A percentile compares a stretch with the other conserved stretches of the same genome.
phyloP scores from a whole-genome alignment of 2,113 vertebrate species.

The Coptodon rendalli region DNA sequence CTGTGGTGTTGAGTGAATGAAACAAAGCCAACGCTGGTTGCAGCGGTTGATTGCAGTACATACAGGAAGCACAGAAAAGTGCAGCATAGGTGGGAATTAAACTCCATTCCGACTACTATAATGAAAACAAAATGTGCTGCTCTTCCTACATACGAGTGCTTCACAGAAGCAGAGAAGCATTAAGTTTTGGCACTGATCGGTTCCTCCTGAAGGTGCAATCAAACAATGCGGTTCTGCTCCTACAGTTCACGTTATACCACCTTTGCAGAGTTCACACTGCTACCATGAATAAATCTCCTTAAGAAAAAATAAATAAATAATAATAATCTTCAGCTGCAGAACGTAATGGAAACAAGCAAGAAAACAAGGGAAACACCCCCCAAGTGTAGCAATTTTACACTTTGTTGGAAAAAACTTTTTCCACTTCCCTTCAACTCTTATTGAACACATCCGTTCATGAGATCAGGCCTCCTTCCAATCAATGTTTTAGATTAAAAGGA shows the following conservation, averaged over 20 bases:
- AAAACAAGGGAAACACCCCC: not conserved
- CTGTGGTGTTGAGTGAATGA: conserved; percentile 28
- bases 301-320: not conserved
- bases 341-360: not conserved
- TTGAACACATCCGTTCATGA: not conserved
- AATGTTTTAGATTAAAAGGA: not conserved
- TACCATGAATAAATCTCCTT: not conserved
- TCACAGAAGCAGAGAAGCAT: not conserved
- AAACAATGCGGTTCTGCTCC: not conserved
- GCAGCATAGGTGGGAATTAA: not conserved
- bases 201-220: not conserved
- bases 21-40: conserved; percentile 19
- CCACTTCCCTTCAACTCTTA: not conserved
- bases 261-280: not conserved
- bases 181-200: not conserved
- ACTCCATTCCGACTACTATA: not conserved
- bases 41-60: conserved; percentile 30
- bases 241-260: not conserved
- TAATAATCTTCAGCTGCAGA: not conserved
- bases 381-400: not conserved
- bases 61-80: not conserved
- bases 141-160: not conserved
- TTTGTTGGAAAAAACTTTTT: not conserved
- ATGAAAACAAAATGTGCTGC: not conserved
- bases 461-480: not conserved